Evolutionary conservation across 2,888 invertebrate species (phyloP).

Genomic region (Apantesis nais): DNA sequence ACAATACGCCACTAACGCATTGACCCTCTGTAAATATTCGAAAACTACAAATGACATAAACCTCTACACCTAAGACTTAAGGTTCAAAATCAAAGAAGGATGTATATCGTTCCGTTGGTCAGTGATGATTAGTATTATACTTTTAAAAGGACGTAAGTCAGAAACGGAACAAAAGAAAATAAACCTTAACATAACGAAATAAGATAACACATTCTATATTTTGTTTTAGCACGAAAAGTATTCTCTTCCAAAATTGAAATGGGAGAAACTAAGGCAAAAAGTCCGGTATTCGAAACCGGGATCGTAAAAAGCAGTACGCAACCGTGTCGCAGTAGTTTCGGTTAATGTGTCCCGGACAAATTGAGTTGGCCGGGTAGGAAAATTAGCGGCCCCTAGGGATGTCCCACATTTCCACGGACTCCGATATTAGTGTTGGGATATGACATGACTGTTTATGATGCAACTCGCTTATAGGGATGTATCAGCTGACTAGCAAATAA

Average conservation of each 20-base stretch:
- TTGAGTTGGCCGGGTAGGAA: conserved; percentile 80
- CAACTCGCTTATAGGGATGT: conserved; percentile 31
- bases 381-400: conserved; percentile 78
- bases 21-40: conserved; percentile 69
- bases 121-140: conserved; percentile 73
- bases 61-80: conserved; percentile 38
- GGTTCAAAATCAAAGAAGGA: conserved; percentile 44
- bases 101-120: conserved; percentile 59
- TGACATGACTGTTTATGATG: conserved; percentile 50
- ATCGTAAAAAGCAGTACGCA: conserved; percentile 79
- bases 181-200: conserved; percentile 37
- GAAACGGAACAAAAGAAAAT: conserved; percentile 39
- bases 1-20: conserved; percentile 78
- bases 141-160: conserved; percentile 55
- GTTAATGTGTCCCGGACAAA: conserved; percentile 82
- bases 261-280: conserved; percentile 65
- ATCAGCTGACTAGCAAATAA: background rate
- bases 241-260: conserved; percentile 81
- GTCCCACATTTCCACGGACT: conserved; percentile 36
- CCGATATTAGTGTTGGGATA: conserved; percentile 45
- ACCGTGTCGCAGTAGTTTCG: conserved; percentile 80
- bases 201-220: conserved; percentile 31
- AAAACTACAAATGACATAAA: conserved; percentile 43
- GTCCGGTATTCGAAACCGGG: conserved; percentile 64
- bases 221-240: conserved; percentile 53